These are phyloP conservation scores for Sericinus montela DNA, from an alignment of 2,888 invertebrate genomes.

Conservation along the genomic window DNA sequence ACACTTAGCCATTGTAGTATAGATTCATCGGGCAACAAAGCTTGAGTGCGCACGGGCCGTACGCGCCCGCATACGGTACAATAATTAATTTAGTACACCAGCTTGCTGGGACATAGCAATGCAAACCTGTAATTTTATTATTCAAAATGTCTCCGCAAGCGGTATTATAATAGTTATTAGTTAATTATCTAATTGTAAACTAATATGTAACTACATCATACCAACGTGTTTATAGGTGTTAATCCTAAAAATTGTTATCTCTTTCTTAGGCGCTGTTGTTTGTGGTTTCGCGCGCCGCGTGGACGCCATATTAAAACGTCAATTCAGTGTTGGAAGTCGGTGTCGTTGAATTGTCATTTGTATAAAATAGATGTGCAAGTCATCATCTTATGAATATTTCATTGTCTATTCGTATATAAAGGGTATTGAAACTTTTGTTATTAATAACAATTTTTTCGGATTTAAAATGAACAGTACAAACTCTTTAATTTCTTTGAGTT, in stretches of 20 bases:
- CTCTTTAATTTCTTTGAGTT: too few species aligned
- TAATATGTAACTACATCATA: slow-evolving; percentile 46
- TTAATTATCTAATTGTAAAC: slow-evolving; percentile 51
- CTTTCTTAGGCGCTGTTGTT: slow-evolving; percentile 79
- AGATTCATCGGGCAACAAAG: slow-evolving; percentile 36
- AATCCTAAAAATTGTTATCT: slow-evolving; percentile 73
- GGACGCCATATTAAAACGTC: slow-evolving; percentile 28
- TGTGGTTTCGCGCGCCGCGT: slow-evolving; percentile 53
- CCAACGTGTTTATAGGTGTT: slow-evolving; percentile 67
- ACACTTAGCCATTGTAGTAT: slow-evolving; percentile 37
- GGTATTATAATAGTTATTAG: slow-evolving; percentile 38
- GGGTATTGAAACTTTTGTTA: too few species aligned
- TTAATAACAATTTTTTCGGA: too few species aligned
- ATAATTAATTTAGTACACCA: slow-evolving; percentile 53
- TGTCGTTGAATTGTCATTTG: background rate
- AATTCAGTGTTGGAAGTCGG: slow-evolving; percentile 18
- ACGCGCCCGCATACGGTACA: slow-evolving; percentile 47
- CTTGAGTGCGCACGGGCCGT: slow-evolving; percentile 44
- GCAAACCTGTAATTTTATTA: slow-evolving; percentile 16
- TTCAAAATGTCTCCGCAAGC: slow-evolving; percentile 47
- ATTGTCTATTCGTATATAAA: too few species aligned
- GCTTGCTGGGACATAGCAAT: slow-evolving; percentile 48
- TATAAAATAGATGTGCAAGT: background rate
- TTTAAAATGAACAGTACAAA: too few species aligned
- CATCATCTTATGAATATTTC: too few species aligned